Evolutionary conservation across 1,140 invertebrate genomes (phyloP).

Genomic region (Formica selysi): DNA sequence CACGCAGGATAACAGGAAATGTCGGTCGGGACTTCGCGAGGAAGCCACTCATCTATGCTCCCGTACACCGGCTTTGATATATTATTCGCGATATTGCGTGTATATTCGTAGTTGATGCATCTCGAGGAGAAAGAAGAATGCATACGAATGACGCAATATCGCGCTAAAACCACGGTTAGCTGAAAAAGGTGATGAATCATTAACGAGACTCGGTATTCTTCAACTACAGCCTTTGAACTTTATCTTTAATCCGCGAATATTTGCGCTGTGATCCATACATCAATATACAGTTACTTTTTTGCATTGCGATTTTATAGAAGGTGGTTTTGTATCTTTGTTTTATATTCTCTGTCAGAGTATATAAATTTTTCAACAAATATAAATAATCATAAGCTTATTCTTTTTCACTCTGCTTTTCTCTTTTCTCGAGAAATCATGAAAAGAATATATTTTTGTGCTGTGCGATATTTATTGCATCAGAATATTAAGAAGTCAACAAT

Average conservation of each 20-base stretch:
- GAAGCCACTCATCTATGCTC: slow-evolving; percentile 34
- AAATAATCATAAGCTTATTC: neutral
- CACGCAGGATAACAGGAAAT: slow-evolving; percentile 51
- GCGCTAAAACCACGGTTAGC: neutral
- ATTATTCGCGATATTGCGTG: slow-evolving; percentile 65
- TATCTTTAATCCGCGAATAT: slow-evolving; percentile 12
- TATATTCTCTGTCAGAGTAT: neutral
- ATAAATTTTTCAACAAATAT: neutral
- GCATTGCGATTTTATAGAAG: neutral
- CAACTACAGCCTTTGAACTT: neutral
- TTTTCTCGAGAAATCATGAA: neutral
- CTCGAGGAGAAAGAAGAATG: neutral
- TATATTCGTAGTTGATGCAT: slow-evolving; percentile 43
- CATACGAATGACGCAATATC: slow-evolving; percentile 30
- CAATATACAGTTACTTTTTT: neutral
- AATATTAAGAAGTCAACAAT: neutral
- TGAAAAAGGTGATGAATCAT: slow-evolving; percentile 44
- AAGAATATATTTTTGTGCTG: neutral
- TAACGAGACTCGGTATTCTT: slow-evolving; percentile 30
- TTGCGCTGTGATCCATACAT: neutral
- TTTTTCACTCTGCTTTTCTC: neutral
- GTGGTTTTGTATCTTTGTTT: neutral
- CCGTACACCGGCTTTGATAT: slow-evolving; percentile 26
- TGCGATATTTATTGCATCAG: slow-evolving; percentile 2
- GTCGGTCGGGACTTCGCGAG: slow-evolving; percentile 17